Percentiles rank a stretch among this genome's conserved stretches.
These are phyloP conservation scores for Alcis repandata DNA, from an alignment of 2,888 invertebrate species.

Conservation along the genomic window DNA sequence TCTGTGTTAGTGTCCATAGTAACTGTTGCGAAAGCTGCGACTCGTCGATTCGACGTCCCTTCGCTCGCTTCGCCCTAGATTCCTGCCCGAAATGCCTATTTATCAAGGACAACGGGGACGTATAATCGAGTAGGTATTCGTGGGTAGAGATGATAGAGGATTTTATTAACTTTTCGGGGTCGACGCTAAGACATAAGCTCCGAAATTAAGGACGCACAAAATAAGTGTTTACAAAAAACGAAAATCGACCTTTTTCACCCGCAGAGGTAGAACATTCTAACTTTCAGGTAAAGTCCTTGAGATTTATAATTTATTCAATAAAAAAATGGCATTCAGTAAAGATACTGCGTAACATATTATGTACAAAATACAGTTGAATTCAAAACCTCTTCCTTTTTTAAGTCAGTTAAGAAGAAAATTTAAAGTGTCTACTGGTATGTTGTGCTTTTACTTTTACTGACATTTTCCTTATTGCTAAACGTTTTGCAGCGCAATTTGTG, in stretches of 20 bases:
- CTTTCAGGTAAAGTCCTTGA: too few species aligned
- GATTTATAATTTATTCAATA: too few species aligned
- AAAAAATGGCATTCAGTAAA: too few species aligned
- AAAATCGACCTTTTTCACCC: too few species aligned
- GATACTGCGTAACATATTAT: too few species aligned
- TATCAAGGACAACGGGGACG: constrained; percentile 62
- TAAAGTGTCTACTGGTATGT: too few species aligned
- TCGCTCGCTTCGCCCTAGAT: constrained; percentile 69
- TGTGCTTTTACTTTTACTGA: not conserved
- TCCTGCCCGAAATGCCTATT: constrained; percentile 65
- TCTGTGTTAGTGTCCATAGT: constrained; percentile 18
- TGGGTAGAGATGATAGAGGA: constrained; percentile 36
- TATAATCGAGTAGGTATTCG: constrained; percentile 40
- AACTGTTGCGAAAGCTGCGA: constrained; percentile 17
- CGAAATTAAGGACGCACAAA: constrained; percentile 12
- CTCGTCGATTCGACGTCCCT: constrained; percentile 57
- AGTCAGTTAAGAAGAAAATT: too few species aligned
- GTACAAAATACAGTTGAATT: too few species aligned
- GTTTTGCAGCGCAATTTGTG: not conserved
- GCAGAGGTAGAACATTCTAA: too few species aligned
- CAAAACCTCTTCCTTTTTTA: too few species aligned
- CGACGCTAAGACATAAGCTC: constrained; percentile 15
- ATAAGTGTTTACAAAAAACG: not conserved
- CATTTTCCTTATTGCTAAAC: not conserved
- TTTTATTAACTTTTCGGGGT: constrained; percentile 37